Evolutionary conservation across 1,140 invertebrate genomes (phyloP).

Genomic region (Lordiphosa clarofinis): DNA sequence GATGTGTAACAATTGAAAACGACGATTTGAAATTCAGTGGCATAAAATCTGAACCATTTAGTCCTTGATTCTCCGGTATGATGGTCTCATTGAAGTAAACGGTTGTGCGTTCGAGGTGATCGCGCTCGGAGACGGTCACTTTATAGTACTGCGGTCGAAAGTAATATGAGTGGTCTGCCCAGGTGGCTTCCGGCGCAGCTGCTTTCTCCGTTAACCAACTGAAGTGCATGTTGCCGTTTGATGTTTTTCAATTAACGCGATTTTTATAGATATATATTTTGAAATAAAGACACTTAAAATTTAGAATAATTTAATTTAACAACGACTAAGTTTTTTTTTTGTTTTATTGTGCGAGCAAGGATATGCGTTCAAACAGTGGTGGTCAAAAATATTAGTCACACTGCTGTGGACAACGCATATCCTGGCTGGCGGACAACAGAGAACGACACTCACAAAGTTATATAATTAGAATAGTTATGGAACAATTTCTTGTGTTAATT

Average conservation of each 20-base stretch:
- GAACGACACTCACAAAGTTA: too few species aligned
- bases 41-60: slow-evolving; percentile 80
- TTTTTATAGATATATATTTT: slow-evolving; percentile 41
- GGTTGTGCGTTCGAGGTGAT: slow-evolving; percentile 81
- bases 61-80: slow-evolving; percentile 76
- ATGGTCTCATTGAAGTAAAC: slow-evolving; percentile 81
- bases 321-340: slow-evolving; percentile 35
- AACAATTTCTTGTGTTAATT: too few species aligned
- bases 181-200: slow-evolving; percentile 71
- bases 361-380: slow-evolving; percentile 22
- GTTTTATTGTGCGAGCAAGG: slow-evolving; percentile 41
- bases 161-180: slow-evolving; percentile 81
- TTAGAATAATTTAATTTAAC: slow-evolving; percentile 78
- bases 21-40: slow-evolving; percentile 83
- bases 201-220: slow-evolving; percentile 72
- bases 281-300: slow-evolving; percentile 80
- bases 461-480: too few species aligned
- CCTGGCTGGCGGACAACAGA: too few species aligned
- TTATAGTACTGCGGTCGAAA: slow-evolving; percentile 76
- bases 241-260: slow-evolving; percentile 20
- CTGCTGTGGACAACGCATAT: neutral
- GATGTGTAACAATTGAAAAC: slow-evolving; percentile 83
- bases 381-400: slow-evolving; percentile 1
- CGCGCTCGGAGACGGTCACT: slow-evolving; percentile 83
- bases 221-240: slow-evolving; percentile 72